Evolutionary conservation across 2,113 vertebrate genomes (phyloP), one percentile per base, ranked within the genome.

Genomic region (Eulemur rufifrons): DNA sequence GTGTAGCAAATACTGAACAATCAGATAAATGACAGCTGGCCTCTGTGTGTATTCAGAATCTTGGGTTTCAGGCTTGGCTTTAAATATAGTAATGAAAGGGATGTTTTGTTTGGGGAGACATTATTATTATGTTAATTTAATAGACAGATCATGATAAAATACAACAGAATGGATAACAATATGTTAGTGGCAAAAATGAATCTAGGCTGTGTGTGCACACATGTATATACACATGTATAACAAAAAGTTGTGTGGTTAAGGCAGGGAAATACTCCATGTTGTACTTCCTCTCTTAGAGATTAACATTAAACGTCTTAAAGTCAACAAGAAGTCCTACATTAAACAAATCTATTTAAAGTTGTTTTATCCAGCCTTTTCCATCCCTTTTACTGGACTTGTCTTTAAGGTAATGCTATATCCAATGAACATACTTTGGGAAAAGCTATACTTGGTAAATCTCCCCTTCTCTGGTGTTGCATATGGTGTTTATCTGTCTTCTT

Each of bases 151-250:
- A 85, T 20, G 86, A 52, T 69, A 92, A 73, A 77, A 87, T 68
- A n/a, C 34, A 69, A 59, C 34, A 23, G n/a, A 50, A 29, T 64
- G 2, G 52, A n/a, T 89, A 90, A 92, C 69, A 78, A 76, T 84
- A 34, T 74, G 39, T 85, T 91, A 82, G 47, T 95, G 39, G 89
- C 52, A 91, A 85, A 47, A 77, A 37, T 82, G 85, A 89, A 94
- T 23, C 25, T 66, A 71, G 32, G 39, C 27, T 77, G 8, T 88
- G 10, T 94, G 2, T 87, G 27, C n/a, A 21, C 34, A 27, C 21
- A 14, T 54, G 14, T 50, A 54, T 45, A 69, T 37, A 34, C 17
- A 71, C 17, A 34, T 52, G 11, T 34, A 25, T 27, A 83, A 86
- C 25, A 45, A 77, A 80, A 54, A 91, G 14, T 47, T 32, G 6